These are phyloP conservation scores for Chlamydotis undulata DNA, from an alignment of 2,113 vertebrate genomes.

Conservation along the genomic window DNA sequence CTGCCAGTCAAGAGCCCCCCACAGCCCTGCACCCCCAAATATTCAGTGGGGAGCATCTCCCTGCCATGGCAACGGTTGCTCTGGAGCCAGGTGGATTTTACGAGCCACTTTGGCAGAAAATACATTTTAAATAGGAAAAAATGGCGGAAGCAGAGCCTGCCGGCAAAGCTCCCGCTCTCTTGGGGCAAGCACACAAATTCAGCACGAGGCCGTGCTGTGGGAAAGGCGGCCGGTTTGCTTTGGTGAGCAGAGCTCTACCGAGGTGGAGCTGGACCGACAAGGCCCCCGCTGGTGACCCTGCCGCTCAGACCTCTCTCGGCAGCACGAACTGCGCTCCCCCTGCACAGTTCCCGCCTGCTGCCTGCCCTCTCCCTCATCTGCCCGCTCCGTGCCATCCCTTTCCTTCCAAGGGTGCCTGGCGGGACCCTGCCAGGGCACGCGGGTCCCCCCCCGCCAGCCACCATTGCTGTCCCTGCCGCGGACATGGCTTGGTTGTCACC, in stretches of 20 bases:
- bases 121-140: background rate
- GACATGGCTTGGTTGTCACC: background rate
- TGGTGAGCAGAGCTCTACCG: background rate
- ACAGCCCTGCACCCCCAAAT: background rate
- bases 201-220: background rate
- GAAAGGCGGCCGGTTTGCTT: background rate
- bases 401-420: background rate
- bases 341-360: background rate
- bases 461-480: fast-evolving
- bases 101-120: background rate
- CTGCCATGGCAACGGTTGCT: background rate
- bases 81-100: background rate
- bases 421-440: fast-evolving
- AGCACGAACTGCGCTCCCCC: background rate
- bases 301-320: background rate
- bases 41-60: background rate
- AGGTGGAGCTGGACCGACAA: background rate
- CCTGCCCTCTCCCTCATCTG: background rate
- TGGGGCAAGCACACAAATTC: background rate
- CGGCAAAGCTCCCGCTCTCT: background rate
- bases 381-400: background rate
- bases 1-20: background rate
- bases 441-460: background rate
- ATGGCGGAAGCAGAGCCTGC: background rate
- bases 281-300: background rate